Evolutionary conservation across 2,113 vertebrate species (phyloP), one percentile per base, ranked within the genome.

Genomic region (Bubo bubo): DNA sequence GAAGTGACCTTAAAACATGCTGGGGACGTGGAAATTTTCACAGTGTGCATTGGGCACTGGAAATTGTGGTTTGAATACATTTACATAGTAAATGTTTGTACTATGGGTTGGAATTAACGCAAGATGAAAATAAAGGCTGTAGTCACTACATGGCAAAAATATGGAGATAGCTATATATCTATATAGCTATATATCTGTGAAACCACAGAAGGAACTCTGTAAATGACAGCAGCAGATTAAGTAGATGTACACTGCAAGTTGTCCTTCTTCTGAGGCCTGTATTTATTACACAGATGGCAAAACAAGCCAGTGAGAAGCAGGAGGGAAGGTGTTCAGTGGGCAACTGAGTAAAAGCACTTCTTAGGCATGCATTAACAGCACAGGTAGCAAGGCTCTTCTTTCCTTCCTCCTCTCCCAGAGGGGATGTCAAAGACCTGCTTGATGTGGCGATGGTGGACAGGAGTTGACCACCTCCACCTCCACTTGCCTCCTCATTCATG

Each of bases 1-100:
- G 83, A 97, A 91, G 12, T 97, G 95, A 82, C 95, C 96, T 89
- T 95, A 85, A 87, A 90, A 82, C 34, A 43, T 68, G 53, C 50
- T 34, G 5, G 53, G 37, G 24, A 58, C 52, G 10, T 35, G 17
- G 18, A 49, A 67, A 45, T 86, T 73, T 74, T 79, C 49, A n/a
- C 70, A 76, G 15, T 81, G 16, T 77, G 34, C 35, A n/a, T 28
- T 89, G 60, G 72, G 67, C 77, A 90, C 56, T 87, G 66, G 58
- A 79, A 93, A 72, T 8, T 68, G 77, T 80, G 67, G 71, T 84
- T 91, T 90, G 60, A 85, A 87, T 86, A 58, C 12, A 28, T 81
- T 94, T 81, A 74, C 52, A 49, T 39, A 37, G 35, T 63, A 74
- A 81, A 59, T 63, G 17, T 88, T 91, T 88, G 22, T 52, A 43